Conservation (phyloP, 2,113 vertebrate genomes). For the Prunella himalayana region DNA sequence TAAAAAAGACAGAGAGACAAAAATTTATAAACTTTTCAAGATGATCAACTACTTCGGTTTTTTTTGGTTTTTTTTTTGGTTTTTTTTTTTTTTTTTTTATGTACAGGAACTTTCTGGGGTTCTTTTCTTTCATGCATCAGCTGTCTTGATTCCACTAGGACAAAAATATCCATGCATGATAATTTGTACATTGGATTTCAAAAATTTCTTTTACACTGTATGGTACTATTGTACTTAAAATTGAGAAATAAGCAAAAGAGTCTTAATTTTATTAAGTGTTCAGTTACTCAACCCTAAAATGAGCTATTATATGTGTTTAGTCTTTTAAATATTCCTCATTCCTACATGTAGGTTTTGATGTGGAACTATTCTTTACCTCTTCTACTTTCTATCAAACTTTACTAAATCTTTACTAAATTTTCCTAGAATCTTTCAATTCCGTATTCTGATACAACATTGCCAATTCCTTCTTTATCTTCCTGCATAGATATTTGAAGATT, state of each 20-base stretch:
- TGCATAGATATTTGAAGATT: background rate
- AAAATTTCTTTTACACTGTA: background rate
- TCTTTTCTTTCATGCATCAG: background rate
- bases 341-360: background rate
- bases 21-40: background rate
- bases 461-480: background rate
- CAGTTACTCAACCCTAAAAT: rapidly evolving
- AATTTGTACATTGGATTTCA: rapidly evolving
- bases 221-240: background rate
- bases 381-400: background rate
- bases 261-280: background rate
- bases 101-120: rapidly evolving
- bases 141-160: background rate
- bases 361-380: background rate
- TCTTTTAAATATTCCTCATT: background rate
- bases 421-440: background rate
- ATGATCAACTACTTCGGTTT: background rate
- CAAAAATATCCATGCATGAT: rapidly evolving
- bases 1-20: background rate
- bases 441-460: background rate
- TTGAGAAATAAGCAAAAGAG: background rate
- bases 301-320: background rate
- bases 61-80: no score
- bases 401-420: background rate
- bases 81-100: no score